Base-by-base conservation (phyloP, 2,888 invertebrate species). In the Baronia brevicornis region DNA sequence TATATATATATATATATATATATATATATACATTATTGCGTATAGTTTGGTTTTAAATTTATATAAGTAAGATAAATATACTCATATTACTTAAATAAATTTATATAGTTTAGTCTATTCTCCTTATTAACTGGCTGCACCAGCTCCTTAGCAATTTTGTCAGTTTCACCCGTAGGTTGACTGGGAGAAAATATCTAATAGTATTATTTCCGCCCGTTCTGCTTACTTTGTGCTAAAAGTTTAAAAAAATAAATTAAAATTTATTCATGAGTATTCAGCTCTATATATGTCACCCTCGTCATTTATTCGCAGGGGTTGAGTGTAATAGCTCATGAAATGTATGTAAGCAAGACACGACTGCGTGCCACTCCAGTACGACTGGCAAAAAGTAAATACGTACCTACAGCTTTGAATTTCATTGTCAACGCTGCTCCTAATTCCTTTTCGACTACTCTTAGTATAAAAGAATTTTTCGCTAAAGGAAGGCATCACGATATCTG, bases 241-340 rank as follows among this genome's bases (percentile, higher is more conserved):
- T n/a, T n/a, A n/a, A n/a, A n/a, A n/a, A n/a, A n/a, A n/a, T n/a
- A n/a, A n/a, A n/a, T n/a, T n/a, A n/a, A n/a, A n/a, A n/a, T n/a
- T n/a, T n/a, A n/a, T n/a, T 11, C n/a, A n/a, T n/a, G n/a, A 38
- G 38, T 35, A 33, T 39, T 43, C 63, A 52, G 33, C 73, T 67
- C 66, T 51, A 33, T 58, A 35, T 38, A 45, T 35, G 51, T 58
- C 38, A 35, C 28, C 8, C 37, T 43, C 41, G 39, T 51, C 48
- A 52, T 54, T 50, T 45, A 43, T 44, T 38, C 41, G 20, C 51
- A 55, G 65, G 77, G 77, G 75, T 66, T 59, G 71, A 54, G 73
- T 71, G 75, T 78, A 84, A 84, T 80, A 74, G 73, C 80, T 75
- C 82, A 79, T 84, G 82, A 84, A 84, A 84, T 82, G 69, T 82